Conservation (phyloP, 1,140 invertebrate genomes). For the Episyrphus balteatus region DNA sequence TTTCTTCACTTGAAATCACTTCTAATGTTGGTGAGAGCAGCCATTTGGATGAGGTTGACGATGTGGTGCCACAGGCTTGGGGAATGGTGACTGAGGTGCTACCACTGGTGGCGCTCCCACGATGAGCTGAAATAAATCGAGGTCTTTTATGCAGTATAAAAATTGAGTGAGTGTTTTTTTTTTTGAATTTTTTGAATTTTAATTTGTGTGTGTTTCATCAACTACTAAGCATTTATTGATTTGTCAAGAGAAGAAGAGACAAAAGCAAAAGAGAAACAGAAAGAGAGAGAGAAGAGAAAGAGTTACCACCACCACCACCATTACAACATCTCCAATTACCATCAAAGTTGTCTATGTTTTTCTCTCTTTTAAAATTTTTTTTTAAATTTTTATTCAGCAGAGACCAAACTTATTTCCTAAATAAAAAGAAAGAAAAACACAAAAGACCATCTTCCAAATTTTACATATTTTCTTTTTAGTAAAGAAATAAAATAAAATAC, state of each 20-base stretch:
- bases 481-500: no score
- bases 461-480: no score
- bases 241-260: not conserved
- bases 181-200: not conserved
- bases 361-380: no score
- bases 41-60: constrained; percentile 32
- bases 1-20: constrained; percentile 26
- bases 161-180: not conserved
- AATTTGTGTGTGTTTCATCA: not conserved
- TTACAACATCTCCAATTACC: no score
- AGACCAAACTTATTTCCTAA: no score
- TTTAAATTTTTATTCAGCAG: no score
- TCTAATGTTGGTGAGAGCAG: constrained; percentile 32
- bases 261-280: no score
- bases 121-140: constrained; percentile 33
- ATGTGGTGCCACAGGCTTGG: constrained; percentile 12
- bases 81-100: not conserved
- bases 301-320: no score
- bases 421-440: no score
- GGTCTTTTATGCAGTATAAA: constrained; percentile 35
- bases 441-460: no score
- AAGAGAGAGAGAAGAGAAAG: no score
- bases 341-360: no score
- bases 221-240: not conserved
- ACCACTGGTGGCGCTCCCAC: constrained; percentile 11